These are phyloP conservation scores for Perizoma flavofasciatum DNA, from an alignment of 2,888 invertebrate genomes.

Conservation along the genomic window DNA sequence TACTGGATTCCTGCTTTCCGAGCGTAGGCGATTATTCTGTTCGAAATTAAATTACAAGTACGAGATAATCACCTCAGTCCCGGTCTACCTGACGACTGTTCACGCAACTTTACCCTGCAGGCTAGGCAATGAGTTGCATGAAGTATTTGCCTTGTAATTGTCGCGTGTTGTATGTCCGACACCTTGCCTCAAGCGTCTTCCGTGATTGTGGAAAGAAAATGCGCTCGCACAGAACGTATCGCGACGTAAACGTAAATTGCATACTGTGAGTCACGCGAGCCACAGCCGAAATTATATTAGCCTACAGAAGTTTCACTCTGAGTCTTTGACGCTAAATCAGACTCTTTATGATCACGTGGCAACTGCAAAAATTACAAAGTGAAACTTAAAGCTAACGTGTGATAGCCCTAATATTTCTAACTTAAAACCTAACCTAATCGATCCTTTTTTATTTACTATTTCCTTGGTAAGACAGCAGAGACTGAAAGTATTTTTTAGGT, in stretches of 20 bases:
- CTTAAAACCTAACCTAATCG: no score
- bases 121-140: conserved; percentile 45
- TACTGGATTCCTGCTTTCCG: conserved; percentile 45
- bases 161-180: conserved; percentile 53
- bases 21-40: conserved; percentile 49
- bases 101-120: conserved; percentile 56
- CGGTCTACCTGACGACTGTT: conserved; percentile 26
- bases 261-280: conserved; percentile 53
- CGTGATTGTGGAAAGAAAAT: conserved; percentile 38
- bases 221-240: conserved; percentile 25
- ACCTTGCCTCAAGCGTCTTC: conserved; percentile 38
- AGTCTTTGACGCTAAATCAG: background rate
- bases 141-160: conserved; percentile 49
- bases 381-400: background rate
- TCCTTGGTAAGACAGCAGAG: no score
- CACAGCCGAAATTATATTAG: conserved; percentile 1
- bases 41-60: conserved; percentile 44
- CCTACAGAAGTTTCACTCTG: background rate
- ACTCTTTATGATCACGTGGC: background rate
- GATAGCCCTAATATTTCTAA: no score
- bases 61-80: conserved; percentile 19
- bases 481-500: no score
- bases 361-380: no score
- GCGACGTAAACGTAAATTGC: conserved; percentile 44
- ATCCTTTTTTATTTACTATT: no score